These are phyloP conservation scores for Stenopsyche tienmushanensis DNA, from an alignment of 1,140 invertebrate genomes.

Conservation along the genomic window DNA sequence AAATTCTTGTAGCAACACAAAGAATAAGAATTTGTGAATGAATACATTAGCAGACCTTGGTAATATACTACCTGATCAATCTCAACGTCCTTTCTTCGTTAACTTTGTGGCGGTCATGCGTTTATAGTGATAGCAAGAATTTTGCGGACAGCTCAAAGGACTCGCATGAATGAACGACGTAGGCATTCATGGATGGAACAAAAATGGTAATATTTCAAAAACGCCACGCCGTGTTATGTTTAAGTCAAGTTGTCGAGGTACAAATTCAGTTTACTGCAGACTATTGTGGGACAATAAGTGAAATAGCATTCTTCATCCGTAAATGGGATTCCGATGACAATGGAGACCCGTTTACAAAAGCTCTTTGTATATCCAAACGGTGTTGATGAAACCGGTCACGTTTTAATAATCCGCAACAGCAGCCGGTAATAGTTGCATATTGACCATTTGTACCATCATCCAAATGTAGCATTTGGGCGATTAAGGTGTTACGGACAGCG, in stretches of 20 bases:
- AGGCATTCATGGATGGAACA: no score
- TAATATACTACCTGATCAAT: no score
- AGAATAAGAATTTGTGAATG: no score
- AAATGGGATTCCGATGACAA: conserved; percentile 4
- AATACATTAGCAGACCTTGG: no score
- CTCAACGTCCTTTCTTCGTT: no score
- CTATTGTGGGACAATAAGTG: conserved; percentile 9
- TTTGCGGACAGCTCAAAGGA: no score
- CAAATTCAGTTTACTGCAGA: conserved; percentile 11
- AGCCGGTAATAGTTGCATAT: conserved; percentile 19
- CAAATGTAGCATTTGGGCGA: no score
- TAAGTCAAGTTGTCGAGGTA: background rate
- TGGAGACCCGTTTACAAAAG: conserved; percentile 2
- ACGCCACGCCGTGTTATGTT: background rate
- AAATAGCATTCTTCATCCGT: conserved; percentile 11
- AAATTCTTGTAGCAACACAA: no score
- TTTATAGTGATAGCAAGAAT: no score
- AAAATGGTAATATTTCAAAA: conserved; percentile 22
- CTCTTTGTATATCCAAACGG: conserved; percentile 14
- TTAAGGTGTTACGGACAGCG: background rate
- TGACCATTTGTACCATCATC: conserved; percentile 20
- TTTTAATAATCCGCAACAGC: conserved; percentile 18
- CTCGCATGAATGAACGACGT: no score
- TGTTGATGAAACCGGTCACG: conserved; percentile 24
- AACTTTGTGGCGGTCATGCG: no score